These are phyloP conservation scores for Lophura nycthemera DNA, from an alignment of 2,113 vertebrate genomes.

Conservation along the genomic window DNA sequence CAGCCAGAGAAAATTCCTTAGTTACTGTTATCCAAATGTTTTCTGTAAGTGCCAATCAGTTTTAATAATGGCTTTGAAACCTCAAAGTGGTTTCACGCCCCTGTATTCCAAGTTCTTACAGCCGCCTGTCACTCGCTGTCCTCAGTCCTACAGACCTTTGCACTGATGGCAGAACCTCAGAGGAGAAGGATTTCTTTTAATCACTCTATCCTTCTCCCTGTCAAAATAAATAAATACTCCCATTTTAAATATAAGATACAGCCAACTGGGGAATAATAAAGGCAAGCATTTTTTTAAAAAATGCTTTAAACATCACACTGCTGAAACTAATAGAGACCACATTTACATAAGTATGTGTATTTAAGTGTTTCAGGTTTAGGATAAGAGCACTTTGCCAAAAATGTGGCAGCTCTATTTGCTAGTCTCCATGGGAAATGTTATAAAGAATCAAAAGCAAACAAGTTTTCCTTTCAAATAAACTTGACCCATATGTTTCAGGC, in stretches of 20 bases:
- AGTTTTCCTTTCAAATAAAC: constrained; percentile 47
- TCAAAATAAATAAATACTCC: neutral
- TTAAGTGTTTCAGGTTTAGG: constrained; percentile 41
- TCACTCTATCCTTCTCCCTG: constrained; percentile 2
- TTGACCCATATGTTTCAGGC: neutral
- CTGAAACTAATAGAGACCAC: constrained; percentile 44
- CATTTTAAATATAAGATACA: neutral
- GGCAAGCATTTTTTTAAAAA: neutral
- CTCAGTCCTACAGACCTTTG: neutral
- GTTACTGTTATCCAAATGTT: neutral
- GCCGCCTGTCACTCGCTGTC: neutral
- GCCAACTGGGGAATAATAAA: neutral
- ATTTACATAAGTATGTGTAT: constrained; percentile 8
- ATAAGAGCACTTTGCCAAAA: constrained; percentile 39
- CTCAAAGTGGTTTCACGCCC: neutral
- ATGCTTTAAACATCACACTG: neutral
- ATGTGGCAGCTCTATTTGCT: constrained; percentile 37
- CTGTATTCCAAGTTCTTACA: neutral
- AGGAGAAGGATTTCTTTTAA: neutral
- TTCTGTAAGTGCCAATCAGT: neutral
- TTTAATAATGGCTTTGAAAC: neutral
- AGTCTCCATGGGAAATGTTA: constrained; percentile 17
- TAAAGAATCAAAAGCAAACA: constrained; percentile 56
- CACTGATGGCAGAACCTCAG: neutral
- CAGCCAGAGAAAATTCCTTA: neutral